Base-by-base conservation (phyloP, 1,140 invertebrate genomes). In the Drosophila takahashii region DNA sequence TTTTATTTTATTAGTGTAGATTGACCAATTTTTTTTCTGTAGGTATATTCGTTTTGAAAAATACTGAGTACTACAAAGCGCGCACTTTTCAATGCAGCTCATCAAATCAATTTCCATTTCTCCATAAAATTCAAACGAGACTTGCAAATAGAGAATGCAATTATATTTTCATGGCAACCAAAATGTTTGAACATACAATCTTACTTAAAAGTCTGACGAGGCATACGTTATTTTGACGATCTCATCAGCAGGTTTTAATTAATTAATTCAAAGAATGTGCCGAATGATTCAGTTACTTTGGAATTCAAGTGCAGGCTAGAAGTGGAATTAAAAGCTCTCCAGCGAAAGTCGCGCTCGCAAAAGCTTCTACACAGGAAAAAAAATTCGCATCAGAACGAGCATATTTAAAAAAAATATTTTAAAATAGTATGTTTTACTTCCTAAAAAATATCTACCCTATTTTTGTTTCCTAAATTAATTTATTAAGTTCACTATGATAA, bases 251-350 rank as follows among this genome's bases (percentile, higher is more conserved):
- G 47, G 47, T 50, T 50, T 45, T 32, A 67, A 65, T 65, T 52
- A 67, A 67, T 65, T 65, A 67, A 67, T 67, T 65, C 64, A 42
- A 48, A 34, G n/a, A 36, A 16, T 10, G 64, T 39, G 34, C 47
- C 41, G 7, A 11, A 39, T 72, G 73, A 77, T 42, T 77, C 73
- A 76, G 41, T 32, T 11, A 36, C 13, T 39, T 15, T 48, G 72
- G 72, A 57, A 76, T 76, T 34, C 41, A 50, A 76, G 48, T 74
- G 71, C 59, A 70, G 10, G 4, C 29, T 74, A 26, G 51, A 84
- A 66, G 48, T 58, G 27, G 67, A 70, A 69, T 64, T 51, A 8
- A 85, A 86, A 85, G 83, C 83, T 85, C 37, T 1, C 3, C 5
- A 10, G 29, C n/a, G 34, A 52, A 75, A 74, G 70, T 64, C 57